Evolutionary conservation across 1,140 invertebrate genomes (phyloP), one percentile per base, ranked within the genome.

Genomic region (Drosophila asahinai): DNA sequence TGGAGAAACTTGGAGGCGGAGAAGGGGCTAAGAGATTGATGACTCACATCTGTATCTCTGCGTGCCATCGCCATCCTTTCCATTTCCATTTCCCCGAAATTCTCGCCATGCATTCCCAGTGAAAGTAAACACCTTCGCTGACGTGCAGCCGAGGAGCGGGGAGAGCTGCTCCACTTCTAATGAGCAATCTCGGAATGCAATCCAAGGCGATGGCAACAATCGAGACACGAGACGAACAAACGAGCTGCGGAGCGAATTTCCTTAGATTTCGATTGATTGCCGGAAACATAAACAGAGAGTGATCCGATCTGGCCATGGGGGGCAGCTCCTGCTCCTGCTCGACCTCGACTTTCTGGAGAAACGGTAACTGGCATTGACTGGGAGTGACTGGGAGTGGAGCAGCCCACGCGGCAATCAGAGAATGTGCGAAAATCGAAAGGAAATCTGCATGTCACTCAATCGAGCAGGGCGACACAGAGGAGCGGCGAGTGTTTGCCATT

Each of bases 381-480:
- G 55, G n/a, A 45, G 30, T 36, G 68, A 14, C 19, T 59, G 58
- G 45, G 45, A 64, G 61, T 65, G 58, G 54, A 25, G 11, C 52
- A 58, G 62, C 62, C 62, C 62, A 77, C 74, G 80, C 80, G 62
- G 54, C 73, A 81, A 78, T 83, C 80, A 87, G 77, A 83, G 64
- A 87, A 87, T 87, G 83, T 87, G 83, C 62, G 80, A 87, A 87
- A 87, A 79, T 83, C 83, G 83, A 87, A 89, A 87, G 83, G 84
- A 87, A 87, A 87, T 87, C 74, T 83, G 83, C 83, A 89, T 89
- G 84, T 89, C 83, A 87, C 83, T 86, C 83, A 82, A 72, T 86
- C 55, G 83, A 70, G 67, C 73, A 77, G 60, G 51, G 64, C 77
- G 77, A 77, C 81, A 80, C 64, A 77, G 47, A 68, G 52, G 47